Evolutionary conservation across 2,888 invertebrate species (phyloP), one percentile per base, ranked within the genome.

Genomic region (Meteorus colon): DNA sequence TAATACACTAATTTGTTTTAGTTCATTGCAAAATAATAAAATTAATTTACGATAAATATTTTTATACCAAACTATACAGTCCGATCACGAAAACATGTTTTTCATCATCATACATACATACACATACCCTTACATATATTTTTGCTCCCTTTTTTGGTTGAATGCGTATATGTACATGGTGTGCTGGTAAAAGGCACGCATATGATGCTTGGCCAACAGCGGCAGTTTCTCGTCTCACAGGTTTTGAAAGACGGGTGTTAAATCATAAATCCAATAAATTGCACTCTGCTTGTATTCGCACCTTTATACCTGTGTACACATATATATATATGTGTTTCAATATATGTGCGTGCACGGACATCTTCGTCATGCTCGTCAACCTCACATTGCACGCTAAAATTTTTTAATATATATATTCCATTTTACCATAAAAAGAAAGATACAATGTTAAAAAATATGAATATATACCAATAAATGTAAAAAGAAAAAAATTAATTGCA

Each of bases 251-350:
- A 85, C 84, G 85, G 81, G 84, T 85, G 85, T 86, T 85, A 84
- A 86, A 87, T 86, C 83, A 84, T 85, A 86, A 86, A 85, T 85
- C 82, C 82, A 83, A 84, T 82, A 85, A 86, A 86, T 85, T 85
- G 84, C 83, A 81, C 82, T 74, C 77, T 79, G 77, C 81, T 79
- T 79, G 78, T 82, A 81, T 83, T 82, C 84, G 78, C 83, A 83
- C 82, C 80, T 82, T 80, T 76, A 80, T 79, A 24, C 24, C 24
- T 24, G 76, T 80, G 41, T 19, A 41, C 55, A 29, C 29, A 16
- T 51, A 55, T 14, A 51, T 14, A 51, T 55, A 55, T 29, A 69
- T 69, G 29, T 5, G n/a, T 51, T n/a, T 1, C 16, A n/a, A 51
- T 5, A 24, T 55, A 24, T 62, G 67, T 48, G 77, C 81, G 75